phyloP scores from a whole-genome alignment of 2,113 vertebrate species.

The Cryptomyrus ogoouensis region DNA sequence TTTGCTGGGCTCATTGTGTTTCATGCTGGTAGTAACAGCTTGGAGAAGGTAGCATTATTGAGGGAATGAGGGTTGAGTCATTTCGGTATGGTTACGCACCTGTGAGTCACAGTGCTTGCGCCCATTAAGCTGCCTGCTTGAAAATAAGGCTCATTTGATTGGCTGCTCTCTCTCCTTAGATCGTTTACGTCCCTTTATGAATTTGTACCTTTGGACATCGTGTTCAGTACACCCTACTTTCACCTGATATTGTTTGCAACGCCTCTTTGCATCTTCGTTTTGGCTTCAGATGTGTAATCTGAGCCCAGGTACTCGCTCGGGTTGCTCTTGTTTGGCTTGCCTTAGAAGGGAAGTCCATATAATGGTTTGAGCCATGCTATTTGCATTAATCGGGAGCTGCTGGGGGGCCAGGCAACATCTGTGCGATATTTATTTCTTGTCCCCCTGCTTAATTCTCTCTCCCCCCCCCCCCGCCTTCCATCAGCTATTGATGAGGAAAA shows the following conservation, averaged over 20 bases:
- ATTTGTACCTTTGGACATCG: not conserved
- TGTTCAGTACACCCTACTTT: not conserved
- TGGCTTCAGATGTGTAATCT: not conserved
- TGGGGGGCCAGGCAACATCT: not conserved
- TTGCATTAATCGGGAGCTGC: not conserved
- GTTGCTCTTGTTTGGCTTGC: not conserved
- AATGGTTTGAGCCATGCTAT: not conserved
- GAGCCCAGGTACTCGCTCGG: not conserved
- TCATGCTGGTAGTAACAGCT: not conserved
- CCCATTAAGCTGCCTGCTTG: constrained; percentile 4
- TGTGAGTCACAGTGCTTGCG: not conserved
- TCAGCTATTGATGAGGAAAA: not conserved
- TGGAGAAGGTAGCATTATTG: not conserved
- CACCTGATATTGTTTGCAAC: not conserved
- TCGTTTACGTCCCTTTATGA: not conserved
- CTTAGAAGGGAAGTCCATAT: not conserved
- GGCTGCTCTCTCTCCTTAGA: not conserved
- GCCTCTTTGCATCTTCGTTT: not conserved
- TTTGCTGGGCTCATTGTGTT: not conserved
- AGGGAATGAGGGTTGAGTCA: constrained; percentile 5
- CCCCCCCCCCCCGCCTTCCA: not conserved
- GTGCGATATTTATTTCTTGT: not conserved
- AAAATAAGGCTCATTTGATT: not conserved
- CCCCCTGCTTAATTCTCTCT: not conserved
- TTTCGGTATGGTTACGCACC: not conserved